Evolutionary conservation across 1,140 invertebrate genomes (phyloP), one percentile per base, ranked within the genome.

Genomic region (Scylla paramamosain): DNA sequence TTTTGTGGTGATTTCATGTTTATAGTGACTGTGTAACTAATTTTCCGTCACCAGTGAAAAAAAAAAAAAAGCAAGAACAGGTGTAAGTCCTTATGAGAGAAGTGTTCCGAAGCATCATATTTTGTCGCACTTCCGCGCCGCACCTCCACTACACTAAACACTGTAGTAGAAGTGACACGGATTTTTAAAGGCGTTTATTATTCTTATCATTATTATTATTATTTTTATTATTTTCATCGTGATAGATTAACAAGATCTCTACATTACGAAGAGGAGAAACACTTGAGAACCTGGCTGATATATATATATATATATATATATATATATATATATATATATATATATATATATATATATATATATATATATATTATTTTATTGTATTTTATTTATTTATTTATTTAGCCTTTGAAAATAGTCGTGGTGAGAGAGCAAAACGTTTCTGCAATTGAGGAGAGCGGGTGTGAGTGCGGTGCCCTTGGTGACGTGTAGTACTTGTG

Each of bases 271-370:
- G 20, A 20, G 20, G 7, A 20, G 4, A 12, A 77, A 25, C 10
- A 10, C 10, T 77, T 77, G 25, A 25, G 10, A 77, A 77, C 25
- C 25, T 77, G 59, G 59, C 25, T 10, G 59, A 12, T 88, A 32
- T 32, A 29, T 32, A 88, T 29, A n/a, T n/a, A n/a, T n/a, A 88
- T 32, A 29, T 32, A 29, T 32, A 88, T 32, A 88, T 32, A 88
- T 32, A 88, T 32, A 88, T 32, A 88, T 32, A 88, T 32, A 88
- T 32, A 88, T 29, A 88, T 29, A 88, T 29, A 88, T 88, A 88
- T 88, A 88, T 88, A 88, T 88, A 88, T 88, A 88, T 88, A 88
- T 88, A 88, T 88, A 88, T 88, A 88, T 29, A 88, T 88, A 88
- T 88, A 88, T 88, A 88, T 88, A 88, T 32, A 89, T 89, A 89